A percentile compares a stretch with the other conserved stretches of the same genome.
Evolutionary conservation across 2,888 invertebrate species (phyloP).

Genomic region (Troides aeacus): DNA sequence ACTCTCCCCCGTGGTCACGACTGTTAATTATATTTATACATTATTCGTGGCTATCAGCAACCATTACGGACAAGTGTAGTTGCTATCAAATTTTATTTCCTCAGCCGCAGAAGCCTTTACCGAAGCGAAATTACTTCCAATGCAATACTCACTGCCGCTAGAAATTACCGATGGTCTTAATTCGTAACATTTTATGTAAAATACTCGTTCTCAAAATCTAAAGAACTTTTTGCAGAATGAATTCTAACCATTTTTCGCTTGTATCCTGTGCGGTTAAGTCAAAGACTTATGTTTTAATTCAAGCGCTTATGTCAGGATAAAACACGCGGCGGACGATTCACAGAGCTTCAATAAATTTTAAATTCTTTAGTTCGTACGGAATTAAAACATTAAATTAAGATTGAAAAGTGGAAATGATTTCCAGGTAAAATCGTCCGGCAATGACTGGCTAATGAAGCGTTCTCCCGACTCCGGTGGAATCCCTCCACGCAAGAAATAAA

Average conservation of each 20-base stretch:
- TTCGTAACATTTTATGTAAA: neutral
- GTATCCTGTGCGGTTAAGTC: neutral
- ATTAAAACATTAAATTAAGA: constrained; percentile 30
- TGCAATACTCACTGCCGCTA: neutral
- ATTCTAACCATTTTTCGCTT: neutral
- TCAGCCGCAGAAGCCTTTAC: neutral
- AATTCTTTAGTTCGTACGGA: constrained; percentile 16
- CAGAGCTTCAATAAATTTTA: constrained; percentile 17
- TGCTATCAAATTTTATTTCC: constrained; percentile 24
- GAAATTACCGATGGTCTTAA: neutral
- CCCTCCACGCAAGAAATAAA: constrained; percentile 60
- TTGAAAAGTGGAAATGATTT: constrained; percentile 27
- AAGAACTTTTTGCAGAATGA: too few relatives aligned
- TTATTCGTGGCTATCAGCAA: constrained; percentile 44
- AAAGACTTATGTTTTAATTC: constrained; percentile 23
- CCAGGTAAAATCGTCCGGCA: constrained; percentile 30
- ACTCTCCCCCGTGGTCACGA: constrained; percentile 64
- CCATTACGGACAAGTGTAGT: constrained; percentile 38
- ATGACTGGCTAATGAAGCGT: constrained; percentile 42
- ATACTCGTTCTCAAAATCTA: too few relatives aligned
- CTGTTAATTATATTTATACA: constrained; percentile 63
- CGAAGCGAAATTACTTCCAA: neutral
- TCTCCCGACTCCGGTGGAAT: constrained; percentile 41
- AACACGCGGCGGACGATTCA: constrained; percentile 6
- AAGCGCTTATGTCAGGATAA: neutral